phyloP scores from a whole-genome alignment of 2,797 vertebrate species.

The Enteromius unitaeniatus region DNA sequence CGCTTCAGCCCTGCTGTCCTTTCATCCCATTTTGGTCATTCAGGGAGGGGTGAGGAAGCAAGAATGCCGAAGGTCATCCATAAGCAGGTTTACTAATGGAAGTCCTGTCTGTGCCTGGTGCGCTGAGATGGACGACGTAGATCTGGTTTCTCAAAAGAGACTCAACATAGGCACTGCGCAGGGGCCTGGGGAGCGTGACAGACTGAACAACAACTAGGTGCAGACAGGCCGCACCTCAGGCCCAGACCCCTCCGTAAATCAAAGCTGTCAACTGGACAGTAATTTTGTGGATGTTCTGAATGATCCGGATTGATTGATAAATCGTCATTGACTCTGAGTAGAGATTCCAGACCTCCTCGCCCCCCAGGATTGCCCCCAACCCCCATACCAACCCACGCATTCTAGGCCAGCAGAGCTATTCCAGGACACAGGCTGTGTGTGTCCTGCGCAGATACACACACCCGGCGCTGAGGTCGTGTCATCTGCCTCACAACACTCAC shows the following conservation, averaged over 20 bases:
- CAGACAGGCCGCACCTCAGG: slow-evolving; percentile 67
- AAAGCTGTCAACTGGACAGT: slow-evolving; percentile 69
- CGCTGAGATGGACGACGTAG: slow-evolving; percentile 72
- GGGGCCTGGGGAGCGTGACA: slow-evolving; percentile 60
- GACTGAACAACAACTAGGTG: slow-evolving; percentile 73
- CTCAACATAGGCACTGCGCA: neutral
- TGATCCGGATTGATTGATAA: slow-evolving; percentile 69
- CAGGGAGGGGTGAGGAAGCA: slow-evolving; percentile 54
- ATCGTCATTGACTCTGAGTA: slow-evolving; percentile 59
- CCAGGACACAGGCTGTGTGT: slow-evolving; percentile 69
- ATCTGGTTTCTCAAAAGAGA: slow-evolving; percentile 76
- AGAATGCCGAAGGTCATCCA: slow-evolving; percentile 72
- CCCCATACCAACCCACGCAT: slow-evolving; percentile 63
- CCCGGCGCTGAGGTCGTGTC: slow-evolving; percentile 39
- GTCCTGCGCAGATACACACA: slow-evolving; percentile 51
- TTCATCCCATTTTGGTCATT: slow-evolving; percentile 70
- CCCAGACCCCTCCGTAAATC: slow-evolving; percentile 57
- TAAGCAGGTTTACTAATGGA: slow-evolving; percentile 73
- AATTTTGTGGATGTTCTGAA: slow-evolving; percentile 67
- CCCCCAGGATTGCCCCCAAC: slow-evolving; percentile 46
- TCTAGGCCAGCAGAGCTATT: slow-evolving; percentile 79
- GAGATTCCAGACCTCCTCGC: slow-evolving; percentile 64
- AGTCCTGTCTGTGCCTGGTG: slow-evolving; percentile 71
- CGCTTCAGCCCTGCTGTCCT: slow-evolving; percentile 62
- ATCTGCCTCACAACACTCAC: slow-evolving; percentile 29